Evolutionary conservation across 2,888 invertebrate species (phyloP).

Genomic region (Polietes domitor): DNA sequence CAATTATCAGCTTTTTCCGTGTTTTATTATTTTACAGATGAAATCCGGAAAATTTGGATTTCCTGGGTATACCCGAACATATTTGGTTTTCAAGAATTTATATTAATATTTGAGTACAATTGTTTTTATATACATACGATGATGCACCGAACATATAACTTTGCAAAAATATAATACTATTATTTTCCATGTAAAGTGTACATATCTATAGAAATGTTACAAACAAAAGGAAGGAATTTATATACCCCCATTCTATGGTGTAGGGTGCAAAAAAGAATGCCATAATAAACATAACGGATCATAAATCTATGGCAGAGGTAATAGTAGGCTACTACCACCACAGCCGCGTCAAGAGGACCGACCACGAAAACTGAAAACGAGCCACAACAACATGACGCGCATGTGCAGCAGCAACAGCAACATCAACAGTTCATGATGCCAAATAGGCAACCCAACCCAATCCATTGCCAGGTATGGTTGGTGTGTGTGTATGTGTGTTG

Average conservation of each 20-base stretch:
- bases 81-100: too few species aligned
- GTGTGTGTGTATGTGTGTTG: not conserved
- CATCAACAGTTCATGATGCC: conserved; percentile 21
- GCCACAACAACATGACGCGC: not conserved
- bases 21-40: too few species aligned
- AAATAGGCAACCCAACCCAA: conserved; percentile 47
- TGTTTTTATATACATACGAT: too few species aligned
- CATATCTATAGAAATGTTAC: too few species aligned
- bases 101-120: too few species aligned
- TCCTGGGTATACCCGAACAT: too few species aligned
- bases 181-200: too few species aligned
- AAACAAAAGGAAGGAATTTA: too few species aligned
- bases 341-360: not conserved
- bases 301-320: conserved; percentile 59
- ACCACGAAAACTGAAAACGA: conserved; percentile 5
- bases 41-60: too few species aligned
- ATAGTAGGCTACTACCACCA: conserved; percentile 25
- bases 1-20: too few species aligned
- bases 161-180: too few species aligned
- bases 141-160: too few species aligned
- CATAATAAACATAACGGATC: conserved; percentile 67
- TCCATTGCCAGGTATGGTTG: conserved; percentile 8
- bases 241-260: not conserved
- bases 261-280: conserved; percentile 50
- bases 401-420: conserved; percentile 37